Evolutionary conservation across 2,797 vertebrate species (phyloP).

Genomic region (Nannoperca australis): DNA sequence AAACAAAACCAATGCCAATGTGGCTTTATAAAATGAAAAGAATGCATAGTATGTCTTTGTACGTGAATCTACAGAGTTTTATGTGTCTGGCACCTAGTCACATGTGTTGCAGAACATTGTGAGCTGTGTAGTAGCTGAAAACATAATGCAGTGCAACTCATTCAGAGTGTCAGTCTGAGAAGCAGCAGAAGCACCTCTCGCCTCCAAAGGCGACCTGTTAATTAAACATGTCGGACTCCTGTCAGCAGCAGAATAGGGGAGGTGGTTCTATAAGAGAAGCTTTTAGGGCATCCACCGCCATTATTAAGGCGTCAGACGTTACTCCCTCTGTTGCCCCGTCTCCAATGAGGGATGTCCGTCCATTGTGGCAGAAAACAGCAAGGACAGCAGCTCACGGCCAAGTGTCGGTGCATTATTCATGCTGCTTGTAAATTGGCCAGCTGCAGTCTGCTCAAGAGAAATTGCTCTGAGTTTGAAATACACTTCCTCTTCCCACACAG

Average conservation of each 20-base stretch:
- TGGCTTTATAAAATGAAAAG: not conserved
- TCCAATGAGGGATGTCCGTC: slow-evolving; percentile 50
- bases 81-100: not conserved
- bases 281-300: slow-evolving; percentile 4
- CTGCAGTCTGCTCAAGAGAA: slow-evolving; percentile 72
- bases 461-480: slow-evolving; percentile 66
- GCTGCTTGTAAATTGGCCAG: slow-evolving; percentile 79
- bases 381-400: slow-evolving; percentile 47
- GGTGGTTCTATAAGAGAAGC: not conserved
- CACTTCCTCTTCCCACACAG: slow-evolving; percentile 60
- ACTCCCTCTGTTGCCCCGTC: slow-evolving; percentile 32
- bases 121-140: not conserved
- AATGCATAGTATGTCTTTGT: not conserved
- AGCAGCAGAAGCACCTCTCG: slow-evolving; percentile 31
- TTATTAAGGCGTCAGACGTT: slow-evolving; percentile 55
- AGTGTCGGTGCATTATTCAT: slow-evolving; percentile 82
- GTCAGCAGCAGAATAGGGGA: slow-evolving; percentile 23
- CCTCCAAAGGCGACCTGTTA: slow-evolving; percentile 61
- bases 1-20: not conserved
- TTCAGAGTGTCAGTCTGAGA: slow-evolving; percentile 26
- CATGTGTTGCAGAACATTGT: not conserved
- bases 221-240: slow-evolving; percentile 67
- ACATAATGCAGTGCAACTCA: slow-evolving; percentile 13
- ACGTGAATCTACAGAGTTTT: not conserved
- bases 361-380: slow-evolving; percentile 47